These are phyloP conservation scores for Cerastis rubricosa DNA, from an alignment of 2,888 invertebrate genomes.

Conservation along the genomic window DNA sequence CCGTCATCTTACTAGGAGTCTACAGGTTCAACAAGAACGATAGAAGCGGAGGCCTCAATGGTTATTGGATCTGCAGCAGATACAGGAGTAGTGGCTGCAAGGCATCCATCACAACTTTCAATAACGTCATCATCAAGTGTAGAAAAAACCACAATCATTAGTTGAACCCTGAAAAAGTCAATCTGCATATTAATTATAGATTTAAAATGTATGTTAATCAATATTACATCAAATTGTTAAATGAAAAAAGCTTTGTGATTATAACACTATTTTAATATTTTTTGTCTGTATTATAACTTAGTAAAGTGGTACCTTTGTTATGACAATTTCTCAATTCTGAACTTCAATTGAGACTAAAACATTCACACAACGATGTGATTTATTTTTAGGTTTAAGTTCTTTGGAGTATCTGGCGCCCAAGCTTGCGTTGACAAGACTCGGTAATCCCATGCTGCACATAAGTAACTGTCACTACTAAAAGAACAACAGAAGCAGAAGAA, in stretches of 20 bases:
- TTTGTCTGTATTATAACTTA: background rate
- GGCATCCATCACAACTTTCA: too few relatives aligned
- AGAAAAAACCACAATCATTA: too few relatives aligned
- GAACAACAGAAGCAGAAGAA: constrained; percentile 58
- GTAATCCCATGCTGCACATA: constrained; percentile 53
- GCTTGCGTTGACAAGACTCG: constrained; percentile 32
- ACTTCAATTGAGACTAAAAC: too few relatives aligned
- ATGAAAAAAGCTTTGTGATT: background rate
- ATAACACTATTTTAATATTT: background rate
- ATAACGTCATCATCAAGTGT: too few relatives aligned
- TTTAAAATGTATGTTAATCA: too few relatives aligned
- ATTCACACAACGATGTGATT: background rate
- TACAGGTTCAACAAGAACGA: constrained; percentile 69
- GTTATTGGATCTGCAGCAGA: constrained; percentile 52
- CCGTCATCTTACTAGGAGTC: constrained; percentile 44
- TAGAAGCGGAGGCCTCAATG: constrained; percentile 23
- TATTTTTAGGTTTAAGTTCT: constrained; percentile 26
- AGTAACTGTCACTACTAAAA: constrained; percentile 60
- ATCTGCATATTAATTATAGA: too few relatives aligned
- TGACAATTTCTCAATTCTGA: too few relatives aligned
- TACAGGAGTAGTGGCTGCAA: constrained; percentile 26
- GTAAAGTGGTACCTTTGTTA: background rate
- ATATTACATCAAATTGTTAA: too few relatives aligned
- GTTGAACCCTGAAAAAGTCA: too few relatives aligned
- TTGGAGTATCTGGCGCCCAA: constrained; percentile 20